These are phyloP conservation scores for Petaurus breviceps DNA, from an alignment of 2,113 vertebrate genomes.

Conservation along the genomic window DNA sequence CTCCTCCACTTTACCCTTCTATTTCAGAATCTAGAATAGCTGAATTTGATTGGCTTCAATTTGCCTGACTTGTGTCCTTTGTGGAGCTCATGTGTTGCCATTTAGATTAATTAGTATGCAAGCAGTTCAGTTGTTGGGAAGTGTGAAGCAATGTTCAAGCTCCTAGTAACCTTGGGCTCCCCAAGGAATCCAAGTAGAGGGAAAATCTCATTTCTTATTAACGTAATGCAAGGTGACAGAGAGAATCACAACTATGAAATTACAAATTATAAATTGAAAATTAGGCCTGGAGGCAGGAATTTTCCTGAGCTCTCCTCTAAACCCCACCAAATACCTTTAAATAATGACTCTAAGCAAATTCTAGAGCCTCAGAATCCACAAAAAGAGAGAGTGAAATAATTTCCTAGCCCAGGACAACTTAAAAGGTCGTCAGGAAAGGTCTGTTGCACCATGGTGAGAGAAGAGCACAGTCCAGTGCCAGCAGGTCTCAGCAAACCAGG, in stretches of 20 bases:
- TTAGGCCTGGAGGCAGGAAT: not conserved
- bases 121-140: conserved; percentile 16
- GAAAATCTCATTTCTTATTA: conserved; percentile 35
- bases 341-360: too few species aligned
- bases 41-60: conserved; percentile 3
- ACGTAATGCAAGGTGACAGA: conserved; percentile 17
- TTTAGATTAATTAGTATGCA: conserved; percentile 29
- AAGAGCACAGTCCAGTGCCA: too few species aligned
- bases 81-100: not conserved
- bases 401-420: too few species aligned
- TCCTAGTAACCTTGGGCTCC: conserved; percentile 36
- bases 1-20: not conserved
- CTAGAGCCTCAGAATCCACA: too few species aligned
- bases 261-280: conserved; percentile 13
- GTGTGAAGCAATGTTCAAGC: not conserved
- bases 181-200: conserved; percentile 11
- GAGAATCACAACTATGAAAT: conserved; percentile 26
- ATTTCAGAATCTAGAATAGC: conserved; percentile 14
- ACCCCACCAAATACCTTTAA: too few species aligned
- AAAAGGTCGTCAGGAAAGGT: too few species aligned
- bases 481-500: too few species aligned
- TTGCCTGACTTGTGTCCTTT: conserved; percentile 24
- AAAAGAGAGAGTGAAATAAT: too few species aligned
- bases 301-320: too few species aligned
- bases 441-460: too few species aligned